A percentile compares a stretch with the other conserved stretches of the same genome.
Conservation (phyloP, 1,140 invertebrate genomes). For the Drosophila eugracilis region DNA sequence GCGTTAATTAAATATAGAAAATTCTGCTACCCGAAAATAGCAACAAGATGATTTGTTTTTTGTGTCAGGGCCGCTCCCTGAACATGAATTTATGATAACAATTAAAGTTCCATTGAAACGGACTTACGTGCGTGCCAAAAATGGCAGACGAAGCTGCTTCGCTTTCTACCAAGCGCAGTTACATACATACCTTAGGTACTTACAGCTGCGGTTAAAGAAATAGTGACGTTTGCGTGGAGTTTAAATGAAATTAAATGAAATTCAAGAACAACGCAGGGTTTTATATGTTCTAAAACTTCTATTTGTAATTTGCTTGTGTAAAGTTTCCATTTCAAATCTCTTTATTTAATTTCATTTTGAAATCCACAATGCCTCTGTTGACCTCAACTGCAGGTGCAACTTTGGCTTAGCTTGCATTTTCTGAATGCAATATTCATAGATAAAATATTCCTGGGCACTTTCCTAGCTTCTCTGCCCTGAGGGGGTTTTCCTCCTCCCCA, state of each 20-base stretch:
- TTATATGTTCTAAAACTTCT: no score
- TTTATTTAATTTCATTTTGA: neutral
- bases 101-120: constrained; percentile 51
- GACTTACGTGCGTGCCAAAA: constrained; percentile 71
- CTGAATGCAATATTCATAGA: constrained; percentile 72
- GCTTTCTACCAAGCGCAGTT: constrained; percentile 65
- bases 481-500: constrained; percentile 1
- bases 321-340: neutral
- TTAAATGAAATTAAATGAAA: neutral
- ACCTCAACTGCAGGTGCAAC: constrained; percentile 3
- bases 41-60: neutral
- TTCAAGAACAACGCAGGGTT: no score
- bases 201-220: neutral
- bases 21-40: constrained; percentile 55
- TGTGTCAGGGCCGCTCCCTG: constrained; percentile 20
- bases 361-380: no score
- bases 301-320: no score
- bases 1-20: constrained; percentile 76
- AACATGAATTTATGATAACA: constrained; percentile 61
- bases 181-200: constrained; percentile 12
- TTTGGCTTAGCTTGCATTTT: constrained; percentile 9
- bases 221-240: neutral
- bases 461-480: constrained; percentile 2
- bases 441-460: constrained; percentile 44
- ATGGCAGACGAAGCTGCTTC: constrained; percentile 34